phyloP scores from a whole-genome alignment of 1,140 invertebrate genomes.

The Hycleus phaleratus region DNA sequence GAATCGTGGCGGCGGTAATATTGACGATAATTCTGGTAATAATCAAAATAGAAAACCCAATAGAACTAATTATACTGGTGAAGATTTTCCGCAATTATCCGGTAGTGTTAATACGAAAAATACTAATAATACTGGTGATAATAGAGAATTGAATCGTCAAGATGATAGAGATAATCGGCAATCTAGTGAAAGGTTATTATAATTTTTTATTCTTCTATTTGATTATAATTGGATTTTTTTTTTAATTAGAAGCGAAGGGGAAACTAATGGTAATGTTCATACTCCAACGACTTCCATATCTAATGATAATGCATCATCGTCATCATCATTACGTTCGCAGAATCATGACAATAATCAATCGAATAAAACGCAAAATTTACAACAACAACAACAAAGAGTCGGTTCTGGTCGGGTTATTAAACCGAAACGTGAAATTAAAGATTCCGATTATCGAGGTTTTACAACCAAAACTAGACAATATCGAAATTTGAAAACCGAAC shows the following conservation, averaged over 20 bases:
- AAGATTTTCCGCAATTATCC: conserved; percentile 31
- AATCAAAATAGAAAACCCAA: background rate
- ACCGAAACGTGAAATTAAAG: conserved; percentile 31
- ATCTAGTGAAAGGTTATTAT: background rate
- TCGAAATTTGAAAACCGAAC: conserved; percentile 23
- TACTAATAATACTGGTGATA: background rate
- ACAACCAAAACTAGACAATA: conserved; percentile 33
- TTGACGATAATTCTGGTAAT: background rate
- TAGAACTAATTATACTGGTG: conserved; percentile 2
- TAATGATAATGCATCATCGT: no score
- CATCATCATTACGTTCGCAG: background rate
- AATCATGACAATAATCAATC: conserved; percentile 5
- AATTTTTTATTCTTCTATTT: no score
- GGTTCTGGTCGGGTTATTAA: conserved; percentile 34
- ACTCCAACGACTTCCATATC: no score
- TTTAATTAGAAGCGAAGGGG: no score
- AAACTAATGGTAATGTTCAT: no score
- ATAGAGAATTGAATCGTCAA: background rate
- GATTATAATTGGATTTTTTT: no score
- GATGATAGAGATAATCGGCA: background rate
- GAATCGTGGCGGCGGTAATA: background rate
- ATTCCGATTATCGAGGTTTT: conserved; percentile 37
- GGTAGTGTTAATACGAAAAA: background rate
- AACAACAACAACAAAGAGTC: conserved; percentile 16
- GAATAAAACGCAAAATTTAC: background rate